Evolutionary conservation across 2,888 invertebrate genomes (phyloP), one percentile per base, ranked within the genome.

Genomic region (Agrotis ipsilon): DNA sequence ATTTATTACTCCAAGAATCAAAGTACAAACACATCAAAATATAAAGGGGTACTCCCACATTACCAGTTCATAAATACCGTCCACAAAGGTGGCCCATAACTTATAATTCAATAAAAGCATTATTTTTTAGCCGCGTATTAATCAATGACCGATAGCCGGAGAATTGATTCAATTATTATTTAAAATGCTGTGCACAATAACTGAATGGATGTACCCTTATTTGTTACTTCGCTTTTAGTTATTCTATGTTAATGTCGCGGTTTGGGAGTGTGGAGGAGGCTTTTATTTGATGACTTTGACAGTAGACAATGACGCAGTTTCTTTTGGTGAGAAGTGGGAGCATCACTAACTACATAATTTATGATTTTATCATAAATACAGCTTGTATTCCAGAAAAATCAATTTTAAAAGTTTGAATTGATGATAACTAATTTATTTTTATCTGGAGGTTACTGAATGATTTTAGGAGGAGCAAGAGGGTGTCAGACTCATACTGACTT

Each of bases 131-230:
- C 82, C 84, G 80, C 87, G 78, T 92, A 94, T 94, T 94, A 94
- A 94, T 94, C 94, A 94, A 91, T 84, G 88, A 83, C 85, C 79
- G 84, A 84, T 82, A 80, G 79, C 82, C 79, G 82, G 87, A 87
- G 89, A 88, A 94, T 94, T 92, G 94, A 93, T 94, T 96, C 96
- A 95, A 94, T 95, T 94, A 91, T 93, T 94, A 95, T 95, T 95
- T 95, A 94, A 94, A 94, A 91, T 88, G 91, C 88, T 89, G 84
- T 87, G 86, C 92, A 95, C 94, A 95, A 95, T 93, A 90, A 88
- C 72, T 92, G 93, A 94, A 95, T 95, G 94, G 91, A 94, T 93
- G 94, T 93, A 84, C 79, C 85, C 91, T 91, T 96, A 95, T 96
- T 95, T 96, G 96, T 96, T 92, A 93, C 89, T 88, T 80, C 79